Percentiles rank a stretch among this genome's conserved stretches.
phyloP scores from a whole-genome alignment of 2,113 vertebrate species.

The Scalopus aquaticus region DNA sequence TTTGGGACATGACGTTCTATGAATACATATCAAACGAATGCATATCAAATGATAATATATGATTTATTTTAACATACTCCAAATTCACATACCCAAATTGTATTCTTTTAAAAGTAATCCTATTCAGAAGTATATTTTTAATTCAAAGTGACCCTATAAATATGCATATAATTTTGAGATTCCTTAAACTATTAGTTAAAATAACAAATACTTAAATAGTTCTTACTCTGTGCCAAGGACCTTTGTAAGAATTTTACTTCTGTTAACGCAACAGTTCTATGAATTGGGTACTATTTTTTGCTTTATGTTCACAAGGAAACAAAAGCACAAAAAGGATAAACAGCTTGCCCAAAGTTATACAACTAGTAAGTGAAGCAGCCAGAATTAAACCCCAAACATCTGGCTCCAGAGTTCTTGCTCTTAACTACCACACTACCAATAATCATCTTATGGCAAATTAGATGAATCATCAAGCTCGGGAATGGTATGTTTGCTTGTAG shows the following conservation, averaged over 20 bases:
- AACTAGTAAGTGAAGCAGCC: not conserved
- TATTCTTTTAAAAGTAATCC: not conserved
- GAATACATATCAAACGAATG: not conserved
- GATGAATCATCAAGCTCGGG: not conserved
- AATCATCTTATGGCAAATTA: not conserved
- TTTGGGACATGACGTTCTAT: not conserved
- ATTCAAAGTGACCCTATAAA: not conserved
- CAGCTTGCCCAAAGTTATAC: not conserved
- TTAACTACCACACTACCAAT: not conserved
- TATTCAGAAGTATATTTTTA: constrained; percentile 2
- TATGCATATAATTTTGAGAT: not conserved
- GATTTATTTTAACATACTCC: constrained; percentile 3
- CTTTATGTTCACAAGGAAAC: constrained; percentile 4
- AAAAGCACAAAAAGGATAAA: not conserved
- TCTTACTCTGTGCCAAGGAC: not conserved
- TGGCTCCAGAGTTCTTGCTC: not conserved
- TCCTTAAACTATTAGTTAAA: not conserved
- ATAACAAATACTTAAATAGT: not conserved
- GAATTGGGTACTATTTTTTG: not conserved
- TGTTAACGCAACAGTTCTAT: not conserved
- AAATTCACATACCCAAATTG: not conserved
- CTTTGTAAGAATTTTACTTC: not conserved
- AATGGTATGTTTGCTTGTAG: not conserved
- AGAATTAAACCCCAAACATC: not conserved
- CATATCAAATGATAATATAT: not conserved